Percentiles rank a stretch among this genome's conserved stretches.
These are phyloP conservation scores for Centruroides sculpturatus DNA, from an alignment of 1,140 invertebrate species.

Conservation along the genomic window DNA sequence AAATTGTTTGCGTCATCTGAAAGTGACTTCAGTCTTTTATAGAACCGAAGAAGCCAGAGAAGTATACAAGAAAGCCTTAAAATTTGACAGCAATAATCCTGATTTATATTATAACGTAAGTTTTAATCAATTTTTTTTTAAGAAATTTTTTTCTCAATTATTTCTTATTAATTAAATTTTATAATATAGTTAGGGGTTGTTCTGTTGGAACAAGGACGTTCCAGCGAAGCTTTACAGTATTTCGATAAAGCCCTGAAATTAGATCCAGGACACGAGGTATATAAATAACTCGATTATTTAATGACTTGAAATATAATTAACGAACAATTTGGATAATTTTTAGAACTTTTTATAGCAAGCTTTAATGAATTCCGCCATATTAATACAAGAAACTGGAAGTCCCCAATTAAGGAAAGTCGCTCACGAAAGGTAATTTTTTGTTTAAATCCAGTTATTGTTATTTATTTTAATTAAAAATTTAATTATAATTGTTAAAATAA, in stretches of 20 bases:
- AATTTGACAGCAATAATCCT: slow-evolving; percentile 85
- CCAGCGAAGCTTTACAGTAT: slow-evolving; percentile 73
- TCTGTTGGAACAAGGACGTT: slow-evolving; percentile 78
- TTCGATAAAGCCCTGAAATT: slow-evolving; percentile 83
- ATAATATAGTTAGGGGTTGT: slow-evolving; percentile 70
- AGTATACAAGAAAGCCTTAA: slow-evolving; percentile 80
- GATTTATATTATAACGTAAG: slow-evolving; percentile 93
- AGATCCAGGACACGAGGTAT: slow-evolving; percentile 65
- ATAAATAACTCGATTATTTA: background rate
- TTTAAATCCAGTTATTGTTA: background rate
- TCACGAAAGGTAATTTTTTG: background rate
- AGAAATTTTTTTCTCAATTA: background rate
- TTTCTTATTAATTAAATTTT: slow-evolving; percentile 19
- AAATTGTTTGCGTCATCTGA: no score
- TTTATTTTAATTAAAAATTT: background rate
- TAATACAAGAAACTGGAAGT: slow-evolving; percentile 49
- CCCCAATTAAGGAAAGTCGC: slow-evolving; percentile 19
- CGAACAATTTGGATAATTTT: background rate
- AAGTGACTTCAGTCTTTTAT: background rate
- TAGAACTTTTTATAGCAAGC: slow-evolving; percentile 51
- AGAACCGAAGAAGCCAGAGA: slow-evolving; percentile 84
- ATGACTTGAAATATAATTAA: no score
- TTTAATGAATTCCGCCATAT: slow-evolving; percentile 82
- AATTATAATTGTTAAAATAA: no score
- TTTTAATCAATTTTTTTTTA: slow-evolving; percentile 15